These are phyloP conservation scores for Arctocebus calabarensis DNA, from an alignment of 2,797 vertebrate genomes.

Conservation along the genomic window DNA sequence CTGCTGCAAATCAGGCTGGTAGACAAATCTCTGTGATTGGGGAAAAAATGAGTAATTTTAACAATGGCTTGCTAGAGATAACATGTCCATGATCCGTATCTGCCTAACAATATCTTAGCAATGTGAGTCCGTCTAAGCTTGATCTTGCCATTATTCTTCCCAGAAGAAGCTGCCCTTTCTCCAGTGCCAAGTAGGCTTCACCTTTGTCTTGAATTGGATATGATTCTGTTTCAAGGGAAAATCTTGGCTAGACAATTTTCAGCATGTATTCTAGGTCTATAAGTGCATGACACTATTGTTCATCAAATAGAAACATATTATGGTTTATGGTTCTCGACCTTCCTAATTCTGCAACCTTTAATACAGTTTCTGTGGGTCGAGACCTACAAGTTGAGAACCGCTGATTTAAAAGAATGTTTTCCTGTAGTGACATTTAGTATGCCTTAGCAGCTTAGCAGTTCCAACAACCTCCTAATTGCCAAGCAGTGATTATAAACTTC, in stretches of 20 bases:
- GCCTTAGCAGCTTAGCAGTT: neutral
- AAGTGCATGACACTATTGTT: neutral
- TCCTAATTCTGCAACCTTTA: no score
- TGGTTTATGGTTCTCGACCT: neutral
- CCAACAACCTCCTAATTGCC: neutral
- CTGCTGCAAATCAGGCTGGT: neutral
- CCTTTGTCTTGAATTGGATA: neutral
- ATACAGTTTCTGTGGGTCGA: no score
- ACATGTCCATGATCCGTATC: neutral
- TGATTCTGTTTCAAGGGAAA: neutral
- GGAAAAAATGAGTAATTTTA: neutral
- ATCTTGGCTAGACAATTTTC: neutral
- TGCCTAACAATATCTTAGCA: neutral
- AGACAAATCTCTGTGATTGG: neutral
- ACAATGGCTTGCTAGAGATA: neutral
- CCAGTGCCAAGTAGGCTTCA: neutral
- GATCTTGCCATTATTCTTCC: neutral
- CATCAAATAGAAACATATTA: neutral
- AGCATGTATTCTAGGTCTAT: neutral
- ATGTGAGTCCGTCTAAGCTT: neutral
- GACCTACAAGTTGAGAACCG: no score
- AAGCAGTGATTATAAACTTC: neutral
- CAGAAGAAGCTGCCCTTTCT: neutral
- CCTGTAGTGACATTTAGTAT: neutral
- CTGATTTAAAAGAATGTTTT: neutral